Percentiles rank a stretch among this genome's conserved stretches.
Evolutionary conservation across 2,888 invertebrate species (phyloP).

Genomic region (Eurois occulta): DNA sequence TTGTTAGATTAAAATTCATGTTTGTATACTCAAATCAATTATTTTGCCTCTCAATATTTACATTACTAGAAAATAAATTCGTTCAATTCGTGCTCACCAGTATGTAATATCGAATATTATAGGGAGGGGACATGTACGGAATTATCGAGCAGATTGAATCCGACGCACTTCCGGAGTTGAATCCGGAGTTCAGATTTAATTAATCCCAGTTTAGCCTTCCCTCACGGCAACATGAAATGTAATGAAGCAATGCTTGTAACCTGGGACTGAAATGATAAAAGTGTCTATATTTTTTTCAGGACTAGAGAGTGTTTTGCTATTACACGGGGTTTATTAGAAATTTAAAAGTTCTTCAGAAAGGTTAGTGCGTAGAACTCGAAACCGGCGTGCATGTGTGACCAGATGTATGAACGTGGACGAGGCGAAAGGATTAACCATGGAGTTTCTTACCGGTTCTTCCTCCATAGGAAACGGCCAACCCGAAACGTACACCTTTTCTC

Average conservation of each 20-base stretch:
- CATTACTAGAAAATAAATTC: conserved; percentile 27
- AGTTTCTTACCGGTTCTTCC: no score
- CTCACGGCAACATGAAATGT: conserved; percentile 80
- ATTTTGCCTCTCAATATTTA: conserved; percentile 46
- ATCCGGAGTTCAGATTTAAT: conserved; percentile 81
- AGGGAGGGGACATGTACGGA: conserved; percentile 64
- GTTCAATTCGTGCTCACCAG: not conserved
- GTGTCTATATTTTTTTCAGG: conserved; percentile 13
- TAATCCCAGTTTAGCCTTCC: conserved; percentile 80
- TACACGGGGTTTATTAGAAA: no score
- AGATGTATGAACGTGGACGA: not conserved
- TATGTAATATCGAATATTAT: conserved; percentile 67
- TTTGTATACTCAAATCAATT: conserved; percentile 43
- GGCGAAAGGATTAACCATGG: not conserved
- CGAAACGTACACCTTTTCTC: no score
- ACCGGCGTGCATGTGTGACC: not conserved
- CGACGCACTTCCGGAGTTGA: conserved; percentile 75
- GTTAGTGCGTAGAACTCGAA: not conserved
- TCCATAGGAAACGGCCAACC: no score
- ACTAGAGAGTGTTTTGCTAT: not conserved
- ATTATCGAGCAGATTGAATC: conserved; percentile 76
- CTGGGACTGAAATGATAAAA: conserved; percentile 30
- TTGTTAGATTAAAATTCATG: conserved; percentile 22
- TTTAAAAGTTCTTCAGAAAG: not conserved
- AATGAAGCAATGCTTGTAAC: conserved; percentile 67